Evolutionary conservation across 2,797 vertebrate species (phyloP), one percentile per base, ranked within the genome.

Genomic region (Aphelocoma californica): DNA sequence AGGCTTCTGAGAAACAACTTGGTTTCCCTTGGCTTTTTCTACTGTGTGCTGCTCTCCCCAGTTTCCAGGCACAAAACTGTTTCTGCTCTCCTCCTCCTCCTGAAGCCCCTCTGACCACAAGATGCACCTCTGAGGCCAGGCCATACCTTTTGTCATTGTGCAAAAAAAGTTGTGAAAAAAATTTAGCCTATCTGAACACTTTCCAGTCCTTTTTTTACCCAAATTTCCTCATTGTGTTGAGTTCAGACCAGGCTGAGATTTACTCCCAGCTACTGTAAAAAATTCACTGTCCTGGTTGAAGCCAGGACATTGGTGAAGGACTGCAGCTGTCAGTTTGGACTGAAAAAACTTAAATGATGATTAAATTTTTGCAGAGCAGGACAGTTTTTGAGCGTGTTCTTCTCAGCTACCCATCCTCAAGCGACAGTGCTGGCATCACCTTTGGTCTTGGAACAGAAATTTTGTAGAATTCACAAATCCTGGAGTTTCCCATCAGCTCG

Each of bases 351-450:
- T 5, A 11, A 31, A n/a, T 28, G 25, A 10, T 15, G 25, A 36
- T 67, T 34, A 12, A 2, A 14, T 45, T 74, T 70, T 70, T 74
- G 53, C 17, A 48, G 36, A 28, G 28, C 21, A 44, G 31, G 54
- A 28, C 31, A 34, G 9, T 3, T 61, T 61, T 40, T 29, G 58
- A 32, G 48, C 0, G 0, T 51, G 4, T 61, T 62, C 36, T 54
- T 71, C 77, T 80, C 2, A 5, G 24, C 18, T 81, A 19, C 45
- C 20, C 26, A 6, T 47, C 54, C 42, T 58, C 2, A 8, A 92
- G 24, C 18, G 14, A 3, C 23, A 62, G 9, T 2, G 2, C 32
- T 50, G 65, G 9, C 0, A 1, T n/a, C 3, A 1, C 17, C 2
- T 87, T 82, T 66, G 66, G 14, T 48, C 12, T 36, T 60, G 77